Evolutionary conservation across 2,888 invertebrate species (phyloP).

Genomic region (Pheosia tremula): DNA sequence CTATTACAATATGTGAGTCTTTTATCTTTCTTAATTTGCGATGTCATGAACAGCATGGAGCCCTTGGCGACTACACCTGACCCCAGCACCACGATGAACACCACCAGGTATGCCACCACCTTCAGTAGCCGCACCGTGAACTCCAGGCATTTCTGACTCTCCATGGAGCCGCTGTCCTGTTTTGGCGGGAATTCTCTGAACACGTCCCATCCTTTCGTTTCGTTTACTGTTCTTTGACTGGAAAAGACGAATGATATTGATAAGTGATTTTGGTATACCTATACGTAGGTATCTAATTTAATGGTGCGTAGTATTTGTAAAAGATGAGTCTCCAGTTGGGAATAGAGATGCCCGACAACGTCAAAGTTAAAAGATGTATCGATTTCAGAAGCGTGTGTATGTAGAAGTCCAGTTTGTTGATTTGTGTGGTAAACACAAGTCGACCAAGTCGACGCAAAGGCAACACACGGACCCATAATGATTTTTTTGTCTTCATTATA

Average conservation of each 20-base stretch:
- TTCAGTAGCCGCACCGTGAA: conserved; percentile 93
- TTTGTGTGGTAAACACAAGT: too few species aligned
- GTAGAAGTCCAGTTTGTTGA: too few species aligned
- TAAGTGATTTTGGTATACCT: background rate
- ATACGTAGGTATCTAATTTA: background rate
- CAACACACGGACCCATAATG: too few species aligned
- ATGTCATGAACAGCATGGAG: conserved; percentile 95
- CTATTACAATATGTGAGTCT: conserved; percentile 92
- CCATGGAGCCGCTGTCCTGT: conserved; percentile 94
- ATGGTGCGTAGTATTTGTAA: too few species aligned
- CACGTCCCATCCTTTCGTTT: conserved; percentile 98
- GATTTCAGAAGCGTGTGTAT: too few species aligned
- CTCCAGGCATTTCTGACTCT: conserved; percentile 94
- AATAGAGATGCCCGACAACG: too few species aligned
- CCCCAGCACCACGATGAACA: conserved; percentile 93
- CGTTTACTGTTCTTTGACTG: conserved; percentile 93
- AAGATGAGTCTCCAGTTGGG: too few species aligned
- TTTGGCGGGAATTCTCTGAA: conserved; percentile 96
- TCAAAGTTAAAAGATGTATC: too few species aligned
- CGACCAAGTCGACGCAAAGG: too few species aligned
- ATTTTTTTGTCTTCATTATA: too few species aligned
- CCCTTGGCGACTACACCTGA: conserved; percentile 95
- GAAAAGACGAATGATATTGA: conserved; percentile 46
- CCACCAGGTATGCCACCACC: conserved; percentile 92
- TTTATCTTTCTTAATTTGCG: conserved; percentile 92